A percentile compares a stretch with the other conserved stretches of the same genome.
Evolutionary conservation across 2,888 invertebrate species (phyloP).

Genomic region (Leptinotarsa tumamoca): DNA sequence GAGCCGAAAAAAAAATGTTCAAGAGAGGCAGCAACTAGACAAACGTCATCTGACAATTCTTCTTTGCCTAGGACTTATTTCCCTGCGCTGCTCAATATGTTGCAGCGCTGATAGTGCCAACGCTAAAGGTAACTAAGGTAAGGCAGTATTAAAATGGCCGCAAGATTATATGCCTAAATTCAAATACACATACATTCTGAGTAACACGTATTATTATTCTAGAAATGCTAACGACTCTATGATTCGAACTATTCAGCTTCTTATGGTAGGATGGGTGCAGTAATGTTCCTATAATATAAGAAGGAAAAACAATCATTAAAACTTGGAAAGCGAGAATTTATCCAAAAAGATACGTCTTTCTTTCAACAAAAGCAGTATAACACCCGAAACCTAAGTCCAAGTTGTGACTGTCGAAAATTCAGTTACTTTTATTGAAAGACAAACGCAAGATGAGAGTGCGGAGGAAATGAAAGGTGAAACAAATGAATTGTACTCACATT

Average conservation of each 20-base stretch:
- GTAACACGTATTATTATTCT: slow-evolving; percentile 48
- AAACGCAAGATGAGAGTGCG: slow-evolving; percentile 8
- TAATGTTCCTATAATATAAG: slow-evolving; percentile 63
- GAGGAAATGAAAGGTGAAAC: slow-evolving; percentile 9
- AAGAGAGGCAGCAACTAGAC: neutral
- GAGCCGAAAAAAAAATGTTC: neutral
- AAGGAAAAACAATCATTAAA: slow-evolving; percentile 31
- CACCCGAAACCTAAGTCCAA: neutral
- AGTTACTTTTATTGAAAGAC: slow-evolving; percentile 7
- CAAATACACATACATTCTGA: slow-evolving; percentile 52
- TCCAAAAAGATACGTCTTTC: slow-evolving; percentile 4
- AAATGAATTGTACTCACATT: slow-evolving; percentile 70
- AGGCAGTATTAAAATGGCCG: slow-evolving; percentile 44
- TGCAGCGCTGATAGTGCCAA: neutral
- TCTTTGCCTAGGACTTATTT: neutral
- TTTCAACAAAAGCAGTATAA: slow-evolving; percentile 4
- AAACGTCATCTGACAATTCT: neutral
- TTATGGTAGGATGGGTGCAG: slow-evolving; percentile 67
- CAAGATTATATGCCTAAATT: slow-evolving; percentile 30
- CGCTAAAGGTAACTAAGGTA: slow-evolving; percentile 13
- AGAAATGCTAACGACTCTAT: slow-evolving; percentile 54
- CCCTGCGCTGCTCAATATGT: neutral
- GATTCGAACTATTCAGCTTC: slow-evolving; percentile 60
- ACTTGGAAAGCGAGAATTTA: neutral
- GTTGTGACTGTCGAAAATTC: neutral